Percentiles rank a stretch among this genome's conserved stretches.
phyloP scores from a whole-genome alignment of 2,797 vertebrate species.

The Lagodon rhomboides region DNA sequence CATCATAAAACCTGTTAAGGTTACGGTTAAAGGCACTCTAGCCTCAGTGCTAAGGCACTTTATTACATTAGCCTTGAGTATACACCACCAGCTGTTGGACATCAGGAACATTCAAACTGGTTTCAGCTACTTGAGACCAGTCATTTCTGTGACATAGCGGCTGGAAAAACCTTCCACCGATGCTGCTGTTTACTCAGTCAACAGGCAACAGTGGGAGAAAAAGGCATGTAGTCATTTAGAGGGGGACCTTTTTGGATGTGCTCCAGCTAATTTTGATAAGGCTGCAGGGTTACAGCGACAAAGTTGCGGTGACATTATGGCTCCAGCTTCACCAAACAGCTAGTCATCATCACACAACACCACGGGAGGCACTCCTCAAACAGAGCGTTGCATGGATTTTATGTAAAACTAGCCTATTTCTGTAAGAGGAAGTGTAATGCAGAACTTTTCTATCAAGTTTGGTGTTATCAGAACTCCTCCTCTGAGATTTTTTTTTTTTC shows the following conservation, averaged over 20 bases:
- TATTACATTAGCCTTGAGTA: conserved; percentile 63
- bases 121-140: conserved; percentile 52
- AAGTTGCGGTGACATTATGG: conserved; percentile 59
- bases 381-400: neutral
- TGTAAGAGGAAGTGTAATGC: neutral
- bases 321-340: conserved; percentile 17
- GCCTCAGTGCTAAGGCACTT: conserved; percentile 44
- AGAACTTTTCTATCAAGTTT: conserved; percentile 9
- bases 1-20: conserved; percentile 35
- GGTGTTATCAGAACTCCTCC: neutral
- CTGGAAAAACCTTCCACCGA: conserved; percentile 19
- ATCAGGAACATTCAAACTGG: conserved; percentile 52
- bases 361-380: neutral
- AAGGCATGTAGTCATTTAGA: conserved; percentile 15
- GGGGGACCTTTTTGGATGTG: conserved; percentile 36
- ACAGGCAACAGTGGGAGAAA: conserved; percentile 2
- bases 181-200: conserved; percentile 29
- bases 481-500: conserved; percentile 10
- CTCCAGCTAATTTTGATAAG: conserved; percentile 26
- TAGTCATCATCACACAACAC: neutral
- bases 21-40: conserved; percentile 39
- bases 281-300: conserved; percentile 22
- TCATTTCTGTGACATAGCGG: neutral
- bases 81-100: conserved; percentile 57
- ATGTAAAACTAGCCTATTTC: conserved; percentile 29